A percentile compares a stretch with the other conserved stretches of the same genome.
phyloP scores from a whole-genome alignment of 2,797 vertebrate species.

The Lithobates pipiens region DNA sequence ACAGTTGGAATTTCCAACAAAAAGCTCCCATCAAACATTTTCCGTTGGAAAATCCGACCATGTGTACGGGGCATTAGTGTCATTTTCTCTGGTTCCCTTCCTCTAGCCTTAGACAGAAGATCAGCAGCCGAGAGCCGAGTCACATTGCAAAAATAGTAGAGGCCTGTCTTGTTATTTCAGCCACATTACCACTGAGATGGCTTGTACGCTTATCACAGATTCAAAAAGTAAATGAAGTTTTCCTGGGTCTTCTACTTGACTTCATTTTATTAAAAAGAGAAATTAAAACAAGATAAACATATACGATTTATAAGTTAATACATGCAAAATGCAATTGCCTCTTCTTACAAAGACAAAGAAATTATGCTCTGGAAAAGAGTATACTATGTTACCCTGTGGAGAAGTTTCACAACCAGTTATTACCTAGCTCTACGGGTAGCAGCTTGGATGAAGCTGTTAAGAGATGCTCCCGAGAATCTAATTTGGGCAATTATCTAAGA shows the following conservation, averaged over 20 bases:
- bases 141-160: background rate
- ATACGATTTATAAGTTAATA: slow-evolving; percentile 4
- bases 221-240: slow-evolving; percentile 10
- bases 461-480: background rate
- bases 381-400: background rate
- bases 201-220: background rate
- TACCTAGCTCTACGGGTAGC: background rate
- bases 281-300: slow-evolving; percentile 23
- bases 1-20: too few relatives aligned
- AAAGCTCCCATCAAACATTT: too few relatives aligned
- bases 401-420: background rate
- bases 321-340: background rate
- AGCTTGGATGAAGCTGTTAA: background rate
- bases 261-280: background rate
- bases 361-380: background rate
- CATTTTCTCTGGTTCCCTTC: too few relatives aligned
- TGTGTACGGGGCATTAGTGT: too few relatives aligned
- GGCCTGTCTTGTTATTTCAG: slow-evolving; percentile 10
- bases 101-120: too few relatives aligned
- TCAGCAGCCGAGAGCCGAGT: too few relatives aligned
- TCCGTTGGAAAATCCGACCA: too few relatives aligned
- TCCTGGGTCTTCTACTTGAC: background rate
- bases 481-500: background rate
- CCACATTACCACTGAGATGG: background rate
- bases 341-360: background rate